A percentile compares a stretch with the other conserved stretches of the same genome.
These are phyloP conservation scores for Tupiocoris notatus DNA, from an alignment of 2,888 invertebrate genomes.

Conservation along the genomic window DNA sequence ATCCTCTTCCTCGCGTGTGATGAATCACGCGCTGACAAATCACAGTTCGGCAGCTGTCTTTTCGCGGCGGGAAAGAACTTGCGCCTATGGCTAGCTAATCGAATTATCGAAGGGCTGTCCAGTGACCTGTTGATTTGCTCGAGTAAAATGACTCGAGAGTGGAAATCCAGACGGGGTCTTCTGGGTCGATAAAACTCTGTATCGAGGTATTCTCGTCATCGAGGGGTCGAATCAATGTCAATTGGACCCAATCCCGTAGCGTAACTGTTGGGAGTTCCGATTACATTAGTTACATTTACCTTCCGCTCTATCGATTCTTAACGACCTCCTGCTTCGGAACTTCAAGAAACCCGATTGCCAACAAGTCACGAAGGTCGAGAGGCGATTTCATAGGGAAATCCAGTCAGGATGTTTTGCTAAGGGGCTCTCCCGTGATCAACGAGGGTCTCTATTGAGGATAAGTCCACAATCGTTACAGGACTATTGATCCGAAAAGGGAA, in stretches of 20 bases:
- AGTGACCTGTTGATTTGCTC: too few relatives aligned
- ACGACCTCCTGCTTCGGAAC: background rate
- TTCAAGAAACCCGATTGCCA: background rate
- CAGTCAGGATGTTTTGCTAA: background rate
- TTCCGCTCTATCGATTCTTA: background rate
- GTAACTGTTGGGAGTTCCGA: slow-evolving; percentile 10
- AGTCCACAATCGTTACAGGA: slow-evolving; percentile 23
- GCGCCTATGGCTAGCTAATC: too few relatives aligned
- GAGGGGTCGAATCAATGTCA: background rate
- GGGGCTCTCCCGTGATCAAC: background rate
- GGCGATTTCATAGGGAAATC: slow-evolving; percentile 25
- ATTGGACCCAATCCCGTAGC: background rate
- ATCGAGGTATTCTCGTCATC: too few relatives aligned
- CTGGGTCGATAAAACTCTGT: too few relatives aligned
- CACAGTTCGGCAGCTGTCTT: too few relatives aligned
- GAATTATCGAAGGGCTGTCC: too few relatives aligned
- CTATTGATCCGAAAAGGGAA: slow-evolving; percentile 11
- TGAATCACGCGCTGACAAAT: too few relatives aligned
- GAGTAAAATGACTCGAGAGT: too few relatives aligned
- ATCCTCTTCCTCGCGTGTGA: too few relatives aligned
- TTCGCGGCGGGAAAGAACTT: too few relatives aligned
- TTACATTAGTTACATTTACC: background rate
- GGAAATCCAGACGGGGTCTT: too few relatives aligned
- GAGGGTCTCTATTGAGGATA: background rate
- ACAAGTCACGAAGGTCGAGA: background rate